These are phyloP conservation scores for Thumatha senex DNA, from an alignment of 2,888 invertebrate species.

Conservation along the genomic window DNA sequence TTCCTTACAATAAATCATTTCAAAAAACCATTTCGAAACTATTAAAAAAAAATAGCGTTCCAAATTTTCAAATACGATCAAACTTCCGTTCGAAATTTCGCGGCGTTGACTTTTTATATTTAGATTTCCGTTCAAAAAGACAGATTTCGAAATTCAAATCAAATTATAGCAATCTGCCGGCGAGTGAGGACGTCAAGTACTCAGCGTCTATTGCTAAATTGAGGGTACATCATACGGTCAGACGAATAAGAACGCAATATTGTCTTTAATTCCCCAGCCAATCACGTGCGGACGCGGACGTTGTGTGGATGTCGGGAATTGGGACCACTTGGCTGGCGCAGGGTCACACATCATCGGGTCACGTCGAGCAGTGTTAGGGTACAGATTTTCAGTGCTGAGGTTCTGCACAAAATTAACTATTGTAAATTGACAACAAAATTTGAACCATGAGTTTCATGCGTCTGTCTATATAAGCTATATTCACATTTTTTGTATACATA, in stretches of 20 bases:
- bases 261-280: constrained; percentile 73
- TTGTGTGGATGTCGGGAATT: constrained; percentile 65
- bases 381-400: constrained; percentile 26
- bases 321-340: constrained; percentile 70
- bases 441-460: no score
- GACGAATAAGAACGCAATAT: constrained; percentile 72
- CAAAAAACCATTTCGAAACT: constrained; percentile 61
- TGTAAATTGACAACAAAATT: not conserved
- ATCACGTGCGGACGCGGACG: constrained; percentile 52
- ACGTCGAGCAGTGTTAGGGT: constrained; percentile 37
- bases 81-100: not conserved
- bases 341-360: constrained; percentile 69
- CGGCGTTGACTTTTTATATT: constrained; percentile 17
- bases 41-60: not conserved
- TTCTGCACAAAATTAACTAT: constrained; percentile 17
- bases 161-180: constrained; percentile 29
- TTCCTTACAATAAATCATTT: constrained; percentile 54
- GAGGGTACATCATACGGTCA: constrained; percentile 62
- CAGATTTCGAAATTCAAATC: constrained; percentile 36
- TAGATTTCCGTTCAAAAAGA: constrained; percentile 13
- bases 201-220: constrained; percentile 69
- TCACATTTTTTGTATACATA: no score
- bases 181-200: constrained; percentile 34
- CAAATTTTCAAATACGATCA: constrained; percentile 1
- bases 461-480: no score